Base-by-base conservation (phyloP, 2,888 invertebrate genomes). In the Clivina fossor region DNA sequence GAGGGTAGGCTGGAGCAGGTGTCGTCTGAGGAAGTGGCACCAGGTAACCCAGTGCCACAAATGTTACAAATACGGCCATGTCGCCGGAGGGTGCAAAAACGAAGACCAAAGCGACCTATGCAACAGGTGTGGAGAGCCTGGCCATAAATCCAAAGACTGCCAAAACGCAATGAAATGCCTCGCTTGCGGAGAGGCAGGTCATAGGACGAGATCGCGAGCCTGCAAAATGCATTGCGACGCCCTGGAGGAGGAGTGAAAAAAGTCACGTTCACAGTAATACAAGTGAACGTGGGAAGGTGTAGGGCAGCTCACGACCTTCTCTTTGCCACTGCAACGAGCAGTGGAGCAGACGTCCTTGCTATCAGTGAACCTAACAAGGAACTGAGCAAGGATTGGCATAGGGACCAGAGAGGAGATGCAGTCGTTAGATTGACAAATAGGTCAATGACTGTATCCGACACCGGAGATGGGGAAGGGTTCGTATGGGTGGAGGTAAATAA, bases 311-410 rank as follows among this genome's bases (percentile, higher is more conserved):
- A 49, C 5, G 30, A 49, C 26, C 30, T 49, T 2, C 38, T 26
- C 8, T 28, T 58, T 57, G 55, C 58, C 58, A 64, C 62, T 60
- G 60, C 61, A 60, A 61, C 62, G 58, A 41, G 56, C 60, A 58
- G 46, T 61, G 62, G 59, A 61, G 64, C 65, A 61, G 61, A 64
- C 63, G 62, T 65, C 62, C n/a, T 48, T 4, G n/a, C 16, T 4
- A 15, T 48, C 8, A 38, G 38, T 8, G 49, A 38, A 28, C 28
- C 40, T 2, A 38, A 11, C 4, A 4, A 4, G 8, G 24, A 7
- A n/a, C 9, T 2, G 7, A 16, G 8, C 4, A 5, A 24, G 8
- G 38, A n/a, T 3, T 48, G 48, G 48, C 18, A 24, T 15, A 7
- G 24, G 24, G 48, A 48, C 24, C 1, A 2, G 2, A 48, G 18